Conservation (phyloP, 1,140 invertebrate genomes). For the Apis dorsata region DNA sequence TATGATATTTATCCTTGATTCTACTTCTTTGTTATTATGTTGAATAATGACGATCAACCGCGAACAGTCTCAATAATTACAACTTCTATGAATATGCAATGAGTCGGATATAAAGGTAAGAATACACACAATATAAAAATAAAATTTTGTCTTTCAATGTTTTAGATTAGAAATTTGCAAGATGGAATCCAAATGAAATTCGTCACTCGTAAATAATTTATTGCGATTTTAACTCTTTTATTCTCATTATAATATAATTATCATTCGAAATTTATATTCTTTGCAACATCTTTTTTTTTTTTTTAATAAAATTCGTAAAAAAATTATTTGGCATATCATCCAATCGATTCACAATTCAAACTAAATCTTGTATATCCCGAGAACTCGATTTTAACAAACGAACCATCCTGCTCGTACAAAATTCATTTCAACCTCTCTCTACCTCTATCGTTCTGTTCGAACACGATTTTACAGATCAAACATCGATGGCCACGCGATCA, state of each 20-base stretch:
- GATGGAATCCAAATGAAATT: background rate
- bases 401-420: background rate
- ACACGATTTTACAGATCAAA: background rate
- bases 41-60: constrained; percentile 18
- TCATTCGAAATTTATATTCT: background rate
- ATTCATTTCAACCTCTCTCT: background rate
- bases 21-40: constrained; percentile 10
- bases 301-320: background rate
- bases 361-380: background rate
- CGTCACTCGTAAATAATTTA: background rate
- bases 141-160: background rate
- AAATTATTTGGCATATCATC: constrained; percentile 15
- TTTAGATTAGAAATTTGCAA: background rate
- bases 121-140: constrained; percentile 16
- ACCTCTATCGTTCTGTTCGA: background rate
- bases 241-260: too few species aligned
- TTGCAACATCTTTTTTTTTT: background rate
- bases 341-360: background rate
- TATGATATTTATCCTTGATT: constrained; percentile 33
- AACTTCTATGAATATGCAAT: constrained; percentile 22
- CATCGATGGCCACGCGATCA: background rate
- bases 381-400: background rate
- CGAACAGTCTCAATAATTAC: background rate
- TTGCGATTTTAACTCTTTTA: background rate
- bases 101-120: background rate